Evolutionary conservation across 1,140 invertebrate species (phyloP), one percentile per base, ranked within the genome.

Genomic region (Drosophila carrolli): DNA sequence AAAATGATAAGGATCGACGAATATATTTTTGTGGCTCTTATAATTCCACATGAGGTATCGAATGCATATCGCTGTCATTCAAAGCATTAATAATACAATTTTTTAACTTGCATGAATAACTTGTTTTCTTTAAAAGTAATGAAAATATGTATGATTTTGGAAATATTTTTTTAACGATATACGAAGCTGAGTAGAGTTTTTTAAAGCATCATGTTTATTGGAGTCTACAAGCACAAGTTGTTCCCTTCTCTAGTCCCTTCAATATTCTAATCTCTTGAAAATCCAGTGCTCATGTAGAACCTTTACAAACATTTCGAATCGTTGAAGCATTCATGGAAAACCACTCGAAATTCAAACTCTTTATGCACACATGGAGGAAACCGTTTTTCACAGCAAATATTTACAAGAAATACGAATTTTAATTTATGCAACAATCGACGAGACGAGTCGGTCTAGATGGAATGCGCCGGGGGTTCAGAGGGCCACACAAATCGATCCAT

Each of bases 371-470:
- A 65, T 75, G 46, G 57, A 53, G 54, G 54, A 66, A 67, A 56
- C 56, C 62, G 61, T 77, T 78, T 70, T 72, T 62, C 48, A 44
- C 23, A 29, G 54, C 59, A 81, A 81, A 78, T 78, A 74, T 85
- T 77, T 85, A 74, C 76, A 84, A 76, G 59, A 65, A 76, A 82
- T 73, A 44, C 72, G 44, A 58, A 66, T 75, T 65, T 81, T 80
- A 85, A 85, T 85, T 81, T 85, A 81, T 85, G 81, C 78, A 75
- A 66, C 62, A 80, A 73, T 68, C 62, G 62, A 77, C 62, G 82
- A 73, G 72, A 44, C 57, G 46, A 9, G 43, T 48, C 72, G 73
- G 51, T 63, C 81, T 63, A 38, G 47, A 56, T 67, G 66, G 16
- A n/a, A 14, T 38, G 35, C 4, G 8, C 9, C 38, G 16, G 19